phyloP scores from a whole-genome alignment of 2,888 invertebrate species.

The Eupithecia inturbata region DNA sequence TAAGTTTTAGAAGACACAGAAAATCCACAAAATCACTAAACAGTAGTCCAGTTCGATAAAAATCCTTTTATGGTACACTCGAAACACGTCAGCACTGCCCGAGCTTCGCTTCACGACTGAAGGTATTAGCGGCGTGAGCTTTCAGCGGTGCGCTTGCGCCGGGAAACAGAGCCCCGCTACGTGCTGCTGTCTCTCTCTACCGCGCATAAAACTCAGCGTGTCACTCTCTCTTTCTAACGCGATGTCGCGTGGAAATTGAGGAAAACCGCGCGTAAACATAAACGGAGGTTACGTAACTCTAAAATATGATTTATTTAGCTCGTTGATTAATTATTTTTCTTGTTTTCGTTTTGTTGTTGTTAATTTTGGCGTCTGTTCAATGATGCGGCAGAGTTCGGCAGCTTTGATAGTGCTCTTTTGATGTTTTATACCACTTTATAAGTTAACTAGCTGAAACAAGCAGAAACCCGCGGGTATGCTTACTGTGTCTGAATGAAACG shows the following conservation, averaged over 20 bases:
- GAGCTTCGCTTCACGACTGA: constrained; percentile 74
- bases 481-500: no score
- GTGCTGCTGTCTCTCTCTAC: constrained; percentile 57
- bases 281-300: constrained; percentile 67
- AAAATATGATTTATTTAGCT: constrained; percentile 75
- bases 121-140: constrained; percentile 61
- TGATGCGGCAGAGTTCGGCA: constrained; percentile 47
- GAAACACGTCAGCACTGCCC: constrained; percentile 56
- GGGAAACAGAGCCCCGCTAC: constrained; percentile 44
- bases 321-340: constrained; percentile 72
- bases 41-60: constrained; percentile 55
- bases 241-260: constrained; percentile 63
- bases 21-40: constrained; percentile 59
- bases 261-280: constrained; percentile 66
- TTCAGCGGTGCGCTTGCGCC: constrained; percentile 77
- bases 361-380: constrained; percentile 70
- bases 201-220: constrained; percentile 49
- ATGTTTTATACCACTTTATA: constrained; percentile 37
- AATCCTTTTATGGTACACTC: constrained; percentile 50
- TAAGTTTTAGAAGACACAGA: constrained; percentile 46
- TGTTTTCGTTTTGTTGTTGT: constrained; percentile 67
- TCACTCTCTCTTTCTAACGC: constrained; percentile 52
- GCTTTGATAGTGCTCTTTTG: constrained; percentile 40
- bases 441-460: constrained; percentile 17
- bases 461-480: neutral